Conservation (phyloP, 1,140 invertebrate species). For the Drosophila aff. region DNA sequence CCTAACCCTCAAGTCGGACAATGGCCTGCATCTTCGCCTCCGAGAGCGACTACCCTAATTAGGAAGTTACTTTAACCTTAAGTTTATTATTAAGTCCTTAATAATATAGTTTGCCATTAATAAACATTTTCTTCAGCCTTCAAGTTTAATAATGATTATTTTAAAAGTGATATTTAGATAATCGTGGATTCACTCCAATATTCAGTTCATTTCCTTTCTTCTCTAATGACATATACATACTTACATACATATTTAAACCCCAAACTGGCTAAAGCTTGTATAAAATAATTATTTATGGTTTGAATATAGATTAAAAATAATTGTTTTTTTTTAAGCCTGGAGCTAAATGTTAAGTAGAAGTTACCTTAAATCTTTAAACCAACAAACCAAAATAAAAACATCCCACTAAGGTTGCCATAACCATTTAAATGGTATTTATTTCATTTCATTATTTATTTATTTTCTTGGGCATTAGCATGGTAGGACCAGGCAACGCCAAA, state of each 20-base stretch:
- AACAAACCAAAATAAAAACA: background rate
- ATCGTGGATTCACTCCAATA: background rate
- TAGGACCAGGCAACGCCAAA: constrained; percentile 13
- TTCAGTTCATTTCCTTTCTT: background rate
- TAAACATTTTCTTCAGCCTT: background rate
- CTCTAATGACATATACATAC: no score
- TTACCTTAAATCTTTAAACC: background rate
- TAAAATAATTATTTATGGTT: background rate
- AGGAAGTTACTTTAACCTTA: background rate
- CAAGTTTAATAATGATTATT: background rate
- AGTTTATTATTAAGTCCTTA: background rate
- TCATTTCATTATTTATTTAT: constrained; percentile 1
- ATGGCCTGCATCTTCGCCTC: constrained; percentile 68
- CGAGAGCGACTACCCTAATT: constrained; percentile 30
- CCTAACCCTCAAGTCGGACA: constrained; percentile 75
- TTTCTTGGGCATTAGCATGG: background rate
- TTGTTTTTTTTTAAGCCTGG: background rate
- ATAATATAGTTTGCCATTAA: background rate
- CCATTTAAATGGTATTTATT: background rate
- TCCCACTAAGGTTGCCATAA: no score
- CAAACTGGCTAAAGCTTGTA: background rate
- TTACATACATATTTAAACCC: background rate
- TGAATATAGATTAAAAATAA: background rate
- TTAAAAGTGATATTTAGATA: background rate
- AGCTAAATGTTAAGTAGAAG: background rate